These are phyloP conservation scores for Ophonus ardosiacus DNA, from an alignment of 2,888 invertebrate genomes.

Conservation along the genomic window DNA sequence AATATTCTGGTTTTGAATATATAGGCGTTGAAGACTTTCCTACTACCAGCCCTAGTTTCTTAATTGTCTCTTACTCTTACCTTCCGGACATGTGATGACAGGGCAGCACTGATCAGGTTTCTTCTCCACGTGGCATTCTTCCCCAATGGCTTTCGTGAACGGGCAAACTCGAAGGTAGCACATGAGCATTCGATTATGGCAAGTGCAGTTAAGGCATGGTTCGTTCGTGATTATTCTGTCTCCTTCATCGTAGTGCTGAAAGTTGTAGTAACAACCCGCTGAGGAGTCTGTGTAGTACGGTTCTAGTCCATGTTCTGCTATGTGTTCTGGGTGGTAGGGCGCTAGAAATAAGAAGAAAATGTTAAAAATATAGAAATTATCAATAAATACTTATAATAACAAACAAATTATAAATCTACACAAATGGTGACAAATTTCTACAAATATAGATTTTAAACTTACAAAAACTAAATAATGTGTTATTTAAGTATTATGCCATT, in stretches of 20 bases:
- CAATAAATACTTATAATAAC: no score
- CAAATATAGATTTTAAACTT: no score
- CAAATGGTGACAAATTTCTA: no score
- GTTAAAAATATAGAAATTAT: neutral
- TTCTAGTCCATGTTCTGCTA: constrained; percentile 51
- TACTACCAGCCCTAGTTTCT: no score
- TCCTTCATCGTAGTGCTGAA: constrained; percentile 94
- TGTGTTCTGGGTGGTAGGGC: constrained; percentile 44
- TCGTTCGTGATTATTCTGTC: constrained; percentile 96
- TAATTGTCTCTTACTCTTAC: constrained; percentile 78
- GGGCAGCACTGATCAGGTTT: constrained; percentile 95
- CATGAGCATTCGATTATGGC: constrained; percentile 96
- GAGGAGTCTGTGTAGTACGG: constrained; percentile 68
- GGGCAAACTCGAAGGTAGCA: constrained; percentile 96
- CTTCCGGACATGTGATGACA: constrained; percentile 94
- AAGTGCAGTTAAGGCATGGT: constrained; percentile 96
- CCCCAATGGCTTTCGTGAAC: constrained; percentile 94
- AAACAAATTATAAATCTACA: no score
- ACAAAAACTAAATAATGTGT: no score
- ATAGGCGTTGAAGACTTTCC: no score
- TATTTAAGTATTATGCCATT: no score
- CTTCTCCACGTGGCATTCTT: constrained; percentile 93
- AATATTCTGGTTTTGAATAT: no score
- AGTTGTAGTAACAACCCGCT: constrained; percentile 94
- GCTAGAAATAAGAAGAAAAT: constrained; percentile 38